These are phyloP conservation scores for Macrochelys suwanniensis DNA, from an alignment of 2,797 vertebrate genomes.

Conservation along the genomic window DNA sequence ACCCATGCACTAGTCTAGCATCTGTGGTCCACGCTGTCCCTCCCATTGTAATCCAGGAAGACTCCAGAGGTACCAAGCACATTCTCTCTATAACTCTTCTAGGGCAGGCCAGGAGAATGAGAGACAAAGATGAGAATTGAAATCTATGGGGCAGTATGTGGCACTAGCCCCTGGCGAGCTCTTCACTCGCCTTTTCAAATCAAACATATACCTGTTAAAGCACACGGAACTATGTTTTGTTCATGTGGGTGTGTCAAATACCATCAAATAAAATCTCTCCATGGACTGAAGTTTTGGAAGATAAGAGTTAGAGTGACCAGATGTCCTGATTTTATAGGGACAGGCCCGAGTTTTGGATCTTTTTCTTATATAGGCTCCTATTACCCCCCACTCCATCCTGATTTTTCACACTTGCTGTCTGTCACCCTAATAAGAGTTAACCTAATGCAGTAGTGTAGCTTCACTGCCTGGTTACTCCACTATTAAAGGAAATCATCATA, in stretches of 20 bases:
- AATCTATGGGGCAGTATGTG: constrained; percentile 24
- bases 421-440: not conserved
- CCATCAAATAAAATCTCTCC: constrained; percentile 22
- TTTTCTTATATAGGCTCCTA: too few species aligned
- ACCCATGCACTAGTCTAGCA: too few species aligned
- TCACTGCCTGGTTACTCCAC: not conserved
- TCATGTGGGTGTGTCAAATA: constrained; percentile 33
- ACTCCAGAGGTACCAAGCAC: constrained; percentile 21
- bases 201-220: not conserved
- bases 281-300: constrained; percentile 29
- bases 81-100: not conserved
- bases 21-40: too few species aligned
- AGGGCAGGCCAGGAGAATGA: not conserved
- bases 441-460: constrained; percentile 14
- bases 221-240: not conserved
- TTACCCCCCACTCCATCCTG: too few species aligned
- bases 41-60: too few species aligned
- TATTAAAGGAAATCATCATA: constrained; percentile 25
- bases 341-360: too few species aligned
- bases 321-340: too few species aligned
- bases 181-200: constrained; percentile 39
- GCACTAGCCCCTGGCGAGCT: constrained; percentile 46
- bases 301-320: not conserved
- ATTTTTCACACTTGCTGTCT: too few species aligned
- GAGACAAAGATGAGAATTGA: constrained; percentile 8